Percentiles rank a stretch among this genome's conserved stretches.
phyloP scores from a whole-genome alignment of 2,888 invertebrate genomes.

The Pollenia angustigena region DNA sequence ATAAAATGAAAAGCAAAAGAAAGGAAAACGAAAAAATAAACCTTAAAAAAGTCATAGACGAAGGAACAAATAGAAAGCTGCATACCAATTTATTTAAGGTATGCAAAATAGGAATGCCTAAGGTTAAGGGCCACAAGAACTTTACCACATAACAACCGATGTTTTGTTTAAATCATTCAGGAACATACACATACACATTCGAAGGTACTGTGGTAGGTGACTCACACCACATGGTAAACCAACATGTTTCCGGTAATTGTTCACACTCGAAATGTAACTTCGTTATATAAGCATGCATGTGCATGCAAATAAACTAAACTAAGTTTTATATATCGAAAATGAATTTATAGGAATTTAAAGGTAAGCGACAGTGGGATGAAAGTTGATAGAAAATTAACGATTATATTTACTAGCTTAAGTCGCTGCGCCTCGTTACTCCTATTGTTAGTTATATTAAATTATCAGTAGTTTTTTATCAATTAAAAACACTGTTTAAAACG shows the following conservation, averaged over 20 bases:
- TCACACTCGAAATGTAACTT: conserved; percentile 61
- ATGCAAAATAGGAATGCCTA: conserved; percentile 20
- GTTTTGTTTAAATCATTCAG: conserved; percentile 31
- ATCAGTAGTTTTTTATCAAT: no score
- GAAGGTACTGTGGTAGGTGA: not conserved
- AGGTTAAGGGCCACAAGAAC: conserved; percentile 56
- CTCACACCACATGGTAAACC: conserved; percentile 39
- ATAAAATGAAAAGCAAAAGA: conserved; percentile 46
- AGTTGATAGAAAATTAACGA: not conserved
- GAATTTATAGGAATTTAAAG: not conserved
- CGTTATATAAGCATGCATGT: not conserved
- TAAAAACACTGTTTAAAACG: not conserved
- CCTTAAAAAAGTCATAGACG: not conserved
- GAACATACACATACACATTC: not conserved
- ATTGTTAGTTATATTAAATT: no score
- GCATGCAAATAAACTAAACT: conserved; percentile 16
- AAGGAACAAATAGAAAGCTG: conserved; percentile 33
- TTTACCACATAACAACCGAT: conserved; percentile 46
- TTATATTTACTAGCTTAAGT: no score
- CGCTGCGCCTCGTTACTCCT: no score
- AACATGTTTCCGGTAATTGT: conserved; percentile 70
- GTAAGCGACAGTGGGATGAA: conserved; percentile 12
- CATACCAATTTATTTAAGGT: conserved; percentile 42
- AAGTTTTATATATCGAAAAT: not conserved
- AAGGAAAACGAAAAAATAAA: conserved; percentile 4